Percentiles rank a stretch among this genome's conserved stretches.
phyloP scores from a whole-genome alignment of 2,888 invertebrate genomes.

The Trichopria drosophilae region DNA sequence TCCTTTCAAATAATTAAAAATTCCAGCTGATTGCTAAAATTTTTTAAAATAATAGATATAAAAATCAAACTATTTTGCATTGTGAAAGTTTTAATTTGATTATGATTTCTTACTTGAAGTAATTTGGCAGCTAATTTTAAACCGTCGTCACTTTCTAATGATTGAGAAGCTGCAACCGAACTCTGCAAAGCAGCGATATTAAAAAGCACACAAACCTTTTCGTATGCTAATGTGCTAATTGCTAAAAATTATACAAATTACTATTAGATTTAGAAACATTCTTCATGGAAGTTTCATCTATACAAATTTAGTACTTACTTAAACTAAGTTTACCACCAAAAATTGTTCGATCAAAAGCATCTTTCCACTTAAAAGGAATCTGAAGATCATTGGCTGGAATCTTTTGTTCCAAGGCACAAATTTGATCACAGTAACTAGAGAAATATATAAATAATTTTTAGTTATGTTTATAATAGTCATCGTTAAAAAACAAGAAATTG shows the following conservation, averaged over 20 bases:
- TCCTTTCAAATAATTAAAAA: constrained; percentile 82
- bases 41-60: no score
- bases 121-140: constrained; percentile 90
- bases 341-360: constrained; percentile 95
- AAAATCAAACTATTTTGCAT: no score
- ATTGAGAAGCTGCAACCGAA: constrained; percentile 81
- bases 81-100: no score
- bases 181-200: constrained; percentile 95
- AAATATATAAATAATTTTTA: no score
- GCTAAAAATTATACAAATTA: no score
- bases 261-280: no score
- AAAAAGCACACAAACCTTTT: constrained; percentile 92
- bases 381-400: constrained; percentile 92
- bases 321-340: constrained; percentile 90
- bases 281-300: no score
- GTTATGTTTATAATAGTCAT: no score
- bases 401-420: constrained; percentile 88
- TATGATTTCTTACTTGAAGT: constrained; percentile 75
- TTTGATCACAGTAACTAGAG: constrained; percentile 96
- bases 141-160: constrained; percentile 88
- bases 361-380: constrained; percentile 99
- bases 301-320: no score
- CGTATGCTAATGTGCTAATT: constrained; percentile 85
- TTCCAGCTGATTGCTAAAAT: constrained; percentile 91
- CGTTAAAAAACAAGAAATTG: no score